Conservation (phyloP, 1,140 invertebrate genomes). For the Gerris buenoi region DNA sequence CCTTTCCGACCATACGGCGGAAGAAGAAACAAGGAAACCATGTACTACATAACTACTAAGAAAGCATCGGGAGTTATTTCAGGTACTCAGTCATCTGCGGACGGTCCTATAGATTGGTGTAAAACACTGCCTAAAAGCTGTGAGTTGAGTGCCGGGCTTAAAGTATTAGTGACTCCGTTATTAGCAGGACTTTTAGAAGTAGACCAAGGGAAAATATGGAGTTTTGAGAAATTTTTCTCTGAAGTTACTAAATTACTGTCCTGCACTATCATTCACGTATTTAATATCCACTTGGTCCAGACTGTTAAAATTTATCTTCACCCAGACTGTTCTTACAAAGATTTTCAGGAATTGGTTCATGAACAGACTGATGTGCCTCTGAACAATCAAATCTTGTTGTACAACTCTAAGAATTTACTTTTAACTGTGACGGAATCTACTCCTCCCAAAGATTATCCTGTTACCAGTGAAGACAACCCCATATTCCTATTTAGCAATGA, state of each 20-base stretch:
- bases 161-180: slow-evolving; percentile 72
- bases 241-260: slow-evolving; percentile 43
- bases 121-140: slow-evolving; percentile 71
- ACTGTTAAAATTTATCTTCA: slow-evolving; percentile 66
- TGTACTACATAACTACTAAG: slow-evolving; percentile 85
- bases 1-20: slow-evolving; percentile 91
- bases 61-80: slow-evolving; percentile 90
- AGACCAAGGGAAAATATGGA: slow-evolving; percentile 77
- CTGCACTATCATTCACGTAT: slow-evolving; percentile 41
- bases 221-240: slow-evolving; percentile 82
- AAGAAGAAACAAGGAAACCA: slow-evolving; percentile 84
- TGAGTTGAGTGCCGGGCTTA: slow-evolving; percentile 63
- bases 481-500: slow-evolving; percentile 71
- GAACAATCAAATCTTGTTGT: slow-evolving; percentile 65
- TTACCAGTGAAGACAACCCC: slow-evolving; percentile 51
- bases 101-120: slow-evolving; percentile 84
- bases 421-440: slow-evolving; percentile 45
- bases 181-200: slow-evolving; percentile 82
- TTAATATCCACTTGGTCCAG: slow-evolving; percentile 64
- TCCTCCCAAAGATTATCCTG: slow-evolving; percentile 53
- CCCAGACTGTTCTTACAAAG: slow-evolving; percentile 54
- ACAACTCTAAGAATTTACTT: slow-evolving; percentile 43
- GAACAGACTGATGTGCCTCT: slow-evolving; percentile 72
- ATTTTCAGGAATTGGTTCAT: slow-evolving; percentile 60
- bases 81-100: slow-evolving; percentile 75